Evolutionary conservation across 2,888 invertebrate species (phyloP).

Genomic region (Lycophotia porphyrea): DNA sequence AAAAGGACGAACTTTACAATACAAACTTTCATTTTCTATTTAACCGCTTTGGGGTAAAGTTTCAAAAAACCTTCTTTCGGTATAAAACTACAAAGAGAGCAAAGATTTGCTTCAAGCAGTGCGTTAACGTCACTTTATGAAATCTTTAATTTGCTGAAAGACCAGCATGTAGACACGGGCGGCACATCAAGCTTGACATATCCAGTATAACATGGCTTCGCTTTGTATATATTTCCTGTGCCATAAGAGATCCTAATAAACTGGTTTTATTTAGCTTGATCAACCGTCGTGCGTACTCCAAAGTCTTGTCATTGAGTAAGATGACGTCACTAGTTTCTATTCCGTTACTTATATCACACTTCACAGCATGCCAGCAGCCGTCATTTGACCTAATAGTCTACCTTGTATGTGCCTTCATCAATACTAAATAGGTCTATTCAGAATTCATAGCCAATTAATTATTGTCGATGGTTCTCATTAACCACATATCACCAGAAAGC

Average conservation of each 20-base stretch:
- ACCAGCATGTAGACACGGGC: too few species aligned
- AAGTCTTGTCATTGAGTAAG: neutral
- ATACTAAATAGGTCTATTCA: constrained; percentile 34
- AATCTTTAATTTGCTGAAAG: neutral
- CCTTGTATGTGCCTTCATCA: constrained; percentile 18
- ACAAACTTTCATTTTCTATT: neutral
- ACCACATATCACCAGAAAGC: constrained; percentile 33
- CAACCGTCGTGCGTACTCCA: too few species aligned
- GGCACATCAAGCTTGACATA: too few species aligned
- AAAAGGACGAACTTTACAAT: neutral
- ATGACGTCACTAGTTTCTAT: neutral
- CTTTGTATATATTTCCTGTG: too few species aligned
- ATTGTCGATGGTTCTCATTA: constrained; percentile 45
- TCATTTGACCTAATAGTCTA: neutral
- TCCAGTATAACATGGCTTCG: too few species aligned
- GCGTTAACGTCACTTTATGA: neutral
- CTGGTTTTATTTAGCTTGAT: too few species aligned
- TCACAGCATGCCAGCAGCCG: neutral
- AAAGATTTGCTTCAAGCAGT: neutral
- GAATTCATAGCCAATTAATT: constrained; percentile 37
- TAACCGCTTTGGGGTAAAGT: neutral
- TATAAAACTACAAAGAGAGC: neutral
- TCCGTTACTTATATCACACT: too few species aligned
- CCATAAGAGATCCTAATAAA: too few species aligned
- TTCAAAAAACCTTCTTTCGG: neutral